Evolutionary conservation across 2,113 vertebrate species (phyloP).

Genomic region (Crotophaga sulcirostris): DNA sequence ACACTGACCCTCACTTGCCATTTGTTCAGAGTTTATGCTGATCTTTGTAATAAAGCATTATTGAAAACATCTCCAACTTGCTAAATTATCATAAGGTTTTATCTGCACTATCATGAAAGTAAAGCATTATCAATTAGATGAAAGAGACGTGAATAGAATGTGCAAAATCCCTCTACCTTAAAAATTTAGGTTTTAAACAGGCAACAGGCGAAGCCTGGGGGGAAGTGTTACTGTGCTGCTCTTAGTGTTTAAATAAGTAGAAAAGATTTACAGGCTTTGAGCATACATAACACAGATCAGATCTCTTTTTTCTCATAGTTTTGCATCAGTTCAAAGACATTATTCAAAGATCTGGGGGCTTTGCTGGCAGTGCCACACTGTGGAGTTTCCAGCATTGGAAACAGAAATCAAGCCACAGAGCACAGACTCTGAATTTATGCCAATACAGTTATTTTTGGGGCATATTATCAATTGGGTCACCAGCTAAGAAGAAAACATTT

Average conservation of each 20-base stretch:
- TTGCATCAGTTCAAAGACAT: not conserved
- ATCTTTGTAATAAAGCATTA: not conserved
- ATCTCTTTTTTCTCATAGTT: not conserved
- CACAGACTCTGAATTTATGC: not conserved
- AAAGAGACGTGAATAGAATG: not conserved
- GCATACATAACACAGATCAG: not conserved
- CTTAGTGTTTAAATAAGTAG: not conserved
- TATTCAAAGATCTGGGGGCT: not conserved
- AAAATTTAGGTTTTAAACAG: not conserved
- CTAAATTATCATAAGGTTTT: not conserved
- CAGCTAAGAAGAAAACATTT: not conserved
- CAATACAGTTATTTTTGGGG: not conserved
- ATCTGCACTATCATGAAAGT: not conserved
- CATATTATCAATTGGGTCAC: not conserved
- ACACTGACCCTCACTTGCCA: not conserved
- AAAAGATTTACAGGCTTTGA: not conserved
- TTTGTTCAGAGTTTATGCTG: not conserved
- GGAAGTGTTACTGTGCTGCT: not conserved
- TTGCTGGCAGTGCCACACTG: not conserved
- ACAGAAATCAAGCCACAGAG: not conserved
- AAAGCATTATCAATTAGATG: not conserved
- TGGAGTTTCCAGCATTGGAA: not conserved
- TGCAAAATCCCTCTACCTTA: not conserved
- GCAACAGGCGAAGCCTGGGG: not conserved
- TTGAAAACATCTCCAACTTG: not conserved